Conservation (phyloP, 2,113 vertebrate genomes). For the Poeciliopsis retropinna region DNA sequence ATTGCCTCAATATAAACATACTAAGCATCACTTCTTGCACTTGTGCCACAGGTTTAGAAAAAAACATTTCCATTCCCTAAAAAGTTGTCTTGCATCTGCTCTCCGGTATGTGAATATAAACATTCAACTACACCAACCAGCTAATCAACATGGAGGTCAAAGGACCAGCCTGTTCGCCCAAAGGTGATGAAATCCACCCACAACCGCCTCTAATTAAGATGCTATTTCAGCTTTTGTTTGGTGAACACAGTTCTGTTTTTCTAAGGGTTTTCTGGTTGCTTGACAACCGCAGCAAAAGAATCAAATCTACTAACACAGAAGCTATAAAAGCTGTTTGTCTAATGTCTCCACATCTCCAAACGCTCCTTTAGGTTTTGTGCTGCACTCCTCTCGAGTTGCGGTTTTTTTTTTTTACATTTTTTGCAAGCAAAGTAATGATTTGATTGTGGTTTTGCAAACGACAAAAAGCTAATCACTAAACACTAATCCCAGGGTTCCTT, state of each 20-base stretch:
- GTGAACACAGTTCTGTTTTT: neutral
- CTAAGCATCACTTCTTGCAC: neutral
- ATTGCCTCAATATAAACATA: neutral
- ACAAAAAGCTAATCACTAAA: neutral
- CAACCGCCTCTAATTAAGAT: constrained; percentile 14
- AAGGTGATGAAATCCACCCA: constrained; percentile 11
- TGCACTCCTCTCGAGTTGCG: neutral
- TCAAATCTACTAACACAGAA: neutral
- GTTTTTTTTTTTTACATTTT: neutral
- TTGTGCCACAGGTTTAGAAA: neutral
- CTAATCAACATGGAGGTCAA: constrained; percentile 7
- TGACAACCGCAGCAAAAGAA: constrained; percentile 12
- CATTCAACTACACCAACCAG: neutral
- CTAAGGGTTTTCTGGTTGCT: neutral
- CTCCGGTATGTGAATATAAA: neutral
- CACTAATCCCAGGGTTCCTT: neutral
- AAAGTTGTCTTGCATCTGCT: neutral
- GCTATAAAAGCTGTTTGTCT: neutral
- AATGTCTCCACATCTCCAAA: constrained; percentile 4
- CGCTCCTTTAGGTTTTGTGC: constrained; percentile 10
- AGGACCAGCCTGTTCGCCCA: neutral
- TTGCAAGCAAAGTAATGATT: neutral
- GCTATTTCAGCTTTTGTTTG: neutral
- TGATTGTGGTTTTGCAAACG: neutral
- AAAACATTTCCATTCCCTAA: neutral